phyloP scores from a whole-genome alignment of 2,797 vertebrate species.

The Gobionotothen gibberifrons region DNA sequence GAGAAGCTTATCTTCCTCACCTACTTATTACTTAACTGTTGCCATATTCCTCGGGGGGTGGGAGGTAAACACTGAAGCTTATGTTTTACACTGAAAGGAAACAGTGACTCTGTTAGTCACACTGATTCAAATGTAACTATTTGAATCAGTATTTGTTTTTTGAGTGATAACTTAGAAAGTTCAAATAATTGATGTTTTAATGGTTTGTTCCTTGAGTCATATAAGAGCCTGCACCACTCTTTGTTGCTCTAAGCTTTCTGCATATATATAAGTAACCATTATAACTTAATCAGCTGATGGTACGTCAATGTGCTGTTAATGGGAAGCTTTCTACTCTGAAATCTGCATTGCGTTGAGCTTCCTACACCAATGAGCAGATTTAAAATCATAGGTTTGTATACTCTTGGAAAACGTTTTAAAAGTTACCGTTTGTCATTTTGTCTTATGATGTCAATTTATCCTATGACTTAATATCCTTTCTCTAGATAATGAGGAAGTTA shows the following conservation, averaged over 20 bases:
- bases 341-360: not conserved
- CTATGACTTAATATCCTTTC: not conserved
- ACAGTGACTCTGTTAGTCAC: too few species aligned
- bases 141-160: not conserved
- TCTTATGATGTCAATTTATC: not conserved
- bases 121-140: too few species aligned
- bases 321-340: not conserved
- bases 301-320: not conserved
- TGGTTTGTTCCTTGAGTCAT: not conserved
- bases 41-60: not conserved
- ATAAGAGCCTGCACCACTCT: not conserved
- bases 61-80: not conserved
- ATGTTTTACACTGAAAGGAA: not conserved
- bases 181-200: not conserved
- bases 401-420: constrained; percentile 2
- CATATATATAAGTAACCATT: not conserved
- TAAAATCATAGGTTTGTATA: not conserved
- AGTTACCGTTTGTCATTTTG: constrained; percentile 1
- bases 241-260: not conserved
- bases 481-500: constrained; percentile 46
- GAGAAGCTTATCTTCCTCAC: constrained; percentile 3
- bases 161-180: not conserved
- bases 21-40: not conserved
- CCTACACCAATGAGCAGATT: not conserved
- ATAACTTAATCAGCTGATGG: constrained; percentile 4